Evolutionary conservation across 2,888 invertebrate species (phyloP), one percentile per base, ranked within the genome.

Genomic region (Cenopis cana): DNA sequence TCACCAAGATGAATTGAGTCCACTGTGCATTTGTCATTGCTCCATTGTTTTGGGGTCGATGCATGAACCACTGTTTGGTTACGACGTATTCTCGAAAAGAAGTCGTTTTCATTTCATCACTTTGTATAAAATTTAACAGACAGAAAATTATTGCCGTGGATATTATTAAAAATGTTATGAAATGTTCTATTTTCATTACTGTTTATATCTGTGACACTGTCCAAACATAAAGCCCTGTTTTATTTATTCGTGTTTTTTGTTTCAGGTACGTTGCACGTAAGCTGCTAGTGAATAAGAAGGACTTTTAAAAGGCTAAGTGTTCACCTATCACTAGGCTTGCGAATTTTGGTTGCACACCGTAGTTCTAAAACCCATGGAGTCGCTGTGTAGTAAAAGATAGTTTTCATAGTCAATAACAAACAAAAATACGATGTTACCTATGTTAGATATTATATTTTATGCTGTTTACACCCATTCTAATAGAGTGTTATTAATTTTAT

Each of bases 1-100:
- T 75, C 76, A 79, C 81, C 74, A 74, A 61, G 87, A 88, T 85
- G 85, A 85, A 88, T 86, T 73, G 81, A 75, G 72, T 64, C 73
- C 72, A 73, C 74, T 74, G 76, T 76, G 75, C 77, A 77, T 80
- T 81, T 82, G 81, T 83, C 82, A 80, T 64, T 76, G 73, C 76
- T 72, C 74, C 60, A 79, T 81, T 81, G 81, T 82, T 76, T 79
- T 66, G 62, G 55, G 56, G 29, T 33, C 67, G 41, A 24, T 57
- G 67, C 57, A 67, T 18, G 59, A 33, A 54, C 54, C 54, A 70
- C 36, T 66, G 66, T 67, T 65, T 24, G 46, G 60, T 55, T 60
- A 67, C 71, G 24, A 9, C 29, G 24, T 36, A 17, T 71, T 71
- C 50, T 61, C 71, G 66, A 66, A 49, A 14, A 17, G 14, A 41